Evolutionary conservation across 2,888 invertebrate species (phyloP).

Genomic region (Sturmia bella): DNA sequence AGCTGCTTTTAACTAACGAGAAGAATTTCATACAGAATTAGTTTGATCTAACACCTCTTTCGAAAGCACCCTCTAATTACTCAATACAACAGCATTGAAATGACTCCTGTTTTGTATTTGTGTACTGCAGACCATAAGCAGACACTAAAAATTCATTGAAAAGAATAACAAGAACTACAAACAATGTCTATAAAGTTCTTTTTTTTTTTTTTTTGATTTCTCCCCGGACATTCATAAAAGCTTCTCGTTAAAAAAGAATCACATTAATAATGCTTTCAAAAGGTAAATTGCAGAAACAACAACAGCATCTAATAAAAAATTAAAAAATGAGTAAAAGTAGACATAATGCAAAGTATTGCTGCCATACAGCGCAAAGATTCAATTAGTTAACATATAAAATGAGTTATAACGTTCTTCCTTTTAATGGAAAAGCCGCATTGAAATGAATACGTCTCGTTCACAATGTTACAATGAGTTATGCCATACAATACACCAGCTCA

Average conservation of each 20-base stretch:
- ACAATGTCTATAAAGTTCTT: slow-evolving; percentile 28
- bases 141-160: slow-evolving; percentile 12
- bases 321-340: neutral
- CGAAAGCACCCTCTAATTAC: neutral
- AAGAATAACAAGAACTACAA: slow-evolving; percentile 25
- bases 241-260: slow-evolving; percentile 44
- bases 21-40: neutral
- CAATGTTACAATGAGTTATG: neutral
- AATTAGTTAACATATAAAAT: slow-evolving; percentile 63
- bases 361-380: slow-evolving; percentile 50
- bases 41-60: neutral
- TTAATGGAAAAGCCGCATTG: slow-evolving; percentile 40
- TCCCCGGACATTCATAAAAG: neutral
- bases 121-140: neutral
- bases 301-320: slow-evolving; percentile 25
- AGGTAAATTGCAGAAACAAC: slow-evolving; percentile 41
- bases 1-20: neutral
- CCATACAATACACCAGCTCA: neutral
- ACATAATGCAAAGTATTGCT: slow-evolving; percentile 28
- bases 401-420: slow-evolving; percentile 18
- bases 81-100: slow-evolving; percentile 17
- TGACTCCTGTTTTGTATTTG: neutral
- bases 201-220: neutral
- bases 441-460: slow-evolving; percentile 25
- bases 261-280: slow-evolving; percentile 57